Percentiles rank a stretch among this genome's conserved stretches.
Conservation (phyloP, 2,113 vertebrate genomes). For the Salminus brasiliensis region DNA sequence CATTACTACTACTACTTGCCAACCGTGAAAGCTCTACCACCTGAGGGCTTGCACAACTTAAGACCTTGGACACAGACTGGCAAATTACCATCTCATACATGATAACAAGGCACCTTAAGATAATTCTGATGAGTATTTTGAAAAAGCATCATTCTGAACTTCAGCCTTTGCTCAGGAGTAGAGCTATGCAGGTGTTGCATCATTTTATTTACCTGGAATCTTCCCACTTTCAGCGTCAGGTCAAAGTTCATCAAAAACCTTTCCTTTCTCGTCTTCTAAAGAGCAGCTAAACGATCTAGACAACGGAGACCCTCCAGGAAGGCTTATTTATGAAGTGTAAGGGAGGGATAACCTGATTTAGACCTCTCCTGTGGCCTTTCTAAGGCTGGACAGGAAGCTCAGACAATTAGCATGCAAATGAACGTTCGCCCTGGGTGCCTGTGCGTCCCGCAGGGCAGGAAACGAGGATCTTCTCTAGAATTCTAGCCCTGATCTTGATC, state of each 20-base stretch:
- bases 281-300: background rate
- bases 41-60: too few species aligned
- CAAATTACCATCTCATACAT: too few species aligned
- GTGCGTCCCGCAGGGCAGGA: conserved; percentile 1
- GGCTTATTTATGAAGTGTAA: background rate
- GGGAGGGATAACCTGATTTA: conserved; percentile 27
- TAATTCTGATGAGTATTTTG: too few species aligned
- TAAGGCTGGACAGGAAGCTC: background rate
- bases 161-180: too few species aligned
- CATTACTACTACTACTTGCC: too few species aligned
- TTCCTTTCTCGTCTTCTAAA: background rate
- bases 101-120: too few species aligned
- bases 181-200: too few species aligned
- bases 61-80: too few species aligned
- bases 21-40: too few species aligned
- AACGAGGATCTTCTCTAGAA: conserved; percentile 15
- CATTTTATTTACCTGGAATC: too few species aligned
- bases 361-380: background rate
- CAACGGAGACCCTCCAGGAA: background rate
- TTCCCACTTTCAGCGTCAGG: background rate
- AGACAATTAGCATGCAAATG: conserved; percentile 43
- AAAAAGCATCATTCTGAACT: too few species aligned
- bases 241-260: too few species aligned
- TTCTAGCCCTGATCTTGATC: conserved; percentile 29
- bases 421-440: conserved; percentile 15